Conservation (phyloP, 2,888 invertebrate species). For the Drosophila pseudotalamancana region DNA sequence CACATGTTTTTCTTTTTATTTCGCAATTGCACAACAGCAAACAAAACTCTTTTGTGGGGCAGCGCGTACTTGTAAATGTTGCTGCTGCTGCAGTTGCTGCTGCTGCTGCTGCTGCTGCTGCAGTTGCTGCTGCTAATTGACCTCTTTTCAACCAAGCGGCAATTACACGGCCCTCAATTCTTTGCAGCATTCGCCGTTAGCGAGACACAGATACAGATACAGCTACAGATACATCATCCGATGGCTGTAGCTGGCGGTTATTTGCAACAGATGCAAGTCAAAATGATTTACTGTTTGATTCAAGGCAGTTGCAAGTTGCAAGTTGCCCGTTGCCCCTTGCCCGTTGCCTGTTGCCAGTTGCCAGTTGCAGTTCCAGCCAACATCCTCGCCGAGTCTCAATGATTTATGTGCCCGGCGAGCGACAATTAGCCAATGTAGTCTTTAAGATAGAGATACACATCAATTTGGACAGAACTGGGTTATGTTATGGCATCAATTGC, state of each 20-base stretch:
- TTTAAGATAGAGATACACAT: constrained; percentile 64
- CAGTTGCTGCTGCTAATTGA: constrained; percentile 71
- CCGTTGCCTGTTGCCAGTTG: constrained; percentile 45
- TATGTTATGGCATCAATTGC: constrained; percentile 22
- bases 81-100: constrained; percentile 30
- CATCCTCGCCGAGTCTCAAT: constrained; percentile 69
- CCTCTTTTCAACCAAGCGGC: constrained; percentile 79
- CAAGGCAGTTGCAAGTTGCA: constrained; percentile 46
- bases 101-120: constrained; percentile 40
- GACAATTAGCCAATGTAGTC: constrained; percentile 69
- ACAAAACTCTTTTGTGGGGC: constrained; percentile 45
- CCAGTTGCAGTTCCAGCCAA: constrained; percentile 33
- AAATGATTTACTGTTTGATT: constrained; percentile 72
- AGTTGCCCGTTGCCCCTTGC: constrained; percentile 2
- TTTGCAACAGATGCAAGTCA: constrained; percentile 69
- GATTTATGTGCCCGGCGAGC: constrained; percentile 65
- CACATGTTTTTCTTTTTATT: constrained; percentile 19
- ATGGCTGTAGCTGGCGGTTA: constrained; percentile 37
- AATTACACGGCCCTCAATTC: constrained; percentile 72
- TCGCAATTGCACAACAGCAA: constrained; percentile 32
- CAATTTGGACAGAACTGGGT: constrained; percentile 70
- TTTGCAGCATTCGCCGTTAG: constrained; percentile 38
- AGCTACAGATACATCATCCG: constrained; percentile 41
- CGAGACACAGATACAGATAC: constrained; percentile 30
- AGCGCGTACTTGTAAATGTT: neutral